These are phyloP conservation scores for Leptopterna dolabrata DNA, from an alignment of 2,888 invertebrate species.

Conservation along the genomic window DNA sequence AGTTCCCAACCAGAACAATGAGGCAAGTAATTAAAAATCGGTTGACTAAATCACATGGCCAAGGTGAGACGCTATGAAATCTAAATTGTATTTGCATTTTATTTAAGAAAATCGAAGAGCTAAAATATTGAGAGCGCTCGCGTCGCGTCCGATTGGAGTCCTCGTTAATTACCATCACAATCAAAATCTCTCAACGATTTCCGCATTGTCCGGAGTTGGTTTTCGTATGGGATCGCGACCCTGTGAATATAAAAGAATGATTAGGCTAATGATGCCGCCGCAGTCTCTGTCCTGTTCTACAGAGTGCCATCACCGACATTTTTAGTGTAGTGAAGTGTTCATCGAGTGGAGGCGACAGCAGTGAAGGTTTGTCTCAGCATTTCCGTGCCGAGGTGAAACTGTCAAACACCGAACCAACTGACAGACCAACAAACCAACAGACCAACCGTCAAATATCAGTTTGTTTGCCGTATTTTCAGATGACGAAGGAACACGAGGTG, in stretches of 20 bases:
- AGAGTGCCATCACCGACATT: neutral
- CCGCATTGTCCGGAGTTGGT: neutral
- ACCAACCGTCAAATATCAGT: too few species aligned
- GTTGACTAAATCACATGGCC: too few species aligned
- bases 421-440: too few species aligned
- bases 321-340: neutral
- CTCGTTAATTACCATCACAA: neutral
- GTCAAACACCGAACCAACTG: too few species aligned
- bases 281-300: neutral
- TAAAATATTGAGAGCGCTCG: neutral
- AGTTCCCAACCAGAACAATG: too few species aligned
- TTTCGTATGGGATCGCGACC: neutral
- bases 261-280: neutral
- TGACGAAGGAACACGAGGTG: slow-evolving; percentile 55
- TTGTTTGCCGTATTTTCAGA: neutral
- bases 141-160: neutral
- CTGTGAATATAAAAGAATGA: neutral
- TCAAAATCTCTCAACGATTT: neutral
- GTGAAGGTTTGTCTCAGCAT: too few species aligned
- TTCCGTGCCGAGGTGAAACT: too few species aligned
- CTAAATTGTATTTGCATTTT: neutral
- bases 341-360: neutral
- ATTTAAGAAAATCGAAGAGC: neutral
- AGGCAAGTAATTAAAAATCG: too few species aligned
- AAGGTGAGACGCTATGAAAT: neutral